Percentiles rank a stretch among this genome's conserved stretches.
Evolutionary conservation across 2,888 invertebrate species (phyloP).

Genomic region (Rotaria macrura): DNA sequence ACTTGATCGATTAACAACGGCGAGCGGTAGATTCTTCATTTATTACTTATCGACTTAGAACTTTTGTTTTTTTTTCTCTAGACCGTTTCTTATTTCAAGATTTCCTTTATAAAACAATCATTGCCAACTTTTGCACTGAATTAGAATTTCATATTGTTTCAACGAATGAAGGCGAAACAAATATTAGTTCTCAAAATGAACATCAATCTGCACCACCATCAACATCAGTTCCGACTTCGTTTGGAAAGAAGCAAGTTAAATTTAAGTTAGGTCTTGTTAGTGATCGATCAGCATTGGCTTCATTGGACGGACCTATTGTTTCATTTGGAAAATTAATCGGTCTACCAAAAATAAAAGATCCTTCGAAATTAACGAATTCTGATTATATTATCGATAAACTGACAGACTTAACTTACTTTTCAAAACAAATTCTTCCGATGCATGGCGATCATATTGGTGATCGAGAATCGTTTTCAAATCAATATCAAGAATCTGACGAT

Average conservation of each 20-base stretch:
- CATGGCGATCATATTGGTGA: not conserved
- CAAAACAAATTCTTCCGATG: not conserved
- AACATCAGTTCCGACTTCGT: not conserved
- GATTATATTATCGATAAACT: not conserved
- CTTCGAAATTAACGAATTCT: not conserved
- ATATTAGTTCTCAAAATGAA: not conserved
- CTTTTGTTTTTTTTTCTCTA: not conserved
- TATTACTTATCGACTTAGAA: not conserved
- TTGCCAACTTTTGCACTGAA: constrained; percentile 1
- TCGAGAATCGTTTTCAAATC: not conserved
- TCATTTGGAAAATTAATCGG: constrained; percentile 6
- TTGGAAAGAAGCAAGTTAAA: not conserved
- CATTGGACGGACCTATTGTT: not conserved
- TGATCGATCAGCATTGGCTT: not conserved
- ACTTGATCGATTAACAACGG: not conserved
- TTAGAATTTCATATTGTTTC: not conserved
- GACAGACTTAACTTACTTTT: not conserved
- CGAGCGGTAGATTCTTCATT: not conserved
- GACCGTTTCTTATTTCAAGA: not conserved
- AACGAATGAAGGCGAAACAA: not conserved
- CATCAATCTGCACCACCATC: not conserved
- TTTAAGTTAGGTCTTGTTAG: not conserved
- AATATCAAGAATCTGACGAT: not conserved
- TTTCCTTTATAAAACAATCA: not conserved
- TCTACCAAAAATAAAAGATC: constrained; percentile 12